Base-by-base conservation (phyloP, 2,113 vertebrate species). In the Tricholaema leucomelas region DNA sequence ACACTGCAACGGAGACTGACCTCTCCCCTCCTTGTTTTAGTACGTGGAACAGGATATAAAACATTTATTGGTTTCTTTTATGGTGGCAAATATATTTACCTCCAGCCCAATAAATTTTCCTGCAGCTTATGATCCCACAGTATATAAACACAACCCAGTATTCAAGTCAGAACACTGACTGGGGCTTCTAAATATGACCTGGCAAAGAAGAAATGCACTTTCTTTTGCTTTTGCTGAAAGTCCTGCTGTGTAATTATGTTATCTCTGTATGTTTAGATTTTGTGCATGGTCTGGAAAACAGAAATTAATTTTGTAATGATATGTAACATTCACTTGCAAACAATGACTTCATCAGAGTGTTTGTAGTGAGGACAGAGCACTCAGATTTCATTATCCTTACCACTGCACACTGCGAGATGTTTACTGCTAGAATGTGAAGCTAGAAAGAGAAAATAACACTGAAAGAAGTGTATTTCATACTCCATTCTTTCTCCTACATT, bases 271-370 rank as follows among this genome's bases (percentile, higher is more conserved):
- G 58, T 81, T 94, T 61, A 61, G 31, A 33, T 64, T 74, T 20
- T 23, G 38, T 36, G 27, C 50, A 59, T 44, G 58, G 48, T 89
- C 54, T 36, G 36, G 91, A 88, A 95, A 89, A 60, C 2, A 10
- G 0, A 72, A 88, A 92, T 60, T 83, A 81, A 91, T 87, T 87
- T 58, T 61, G 21, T 67, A 95, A 95, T 92, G 38, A 85, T 48
- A 71, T 6, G 15, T 46, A 80, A 35, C n/a, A 74, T 48, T 76
- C 30, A 63, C 40, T 82, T 64, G 40, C 69, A 40, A 81, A 79
- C 74, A 93, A 85, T n/a, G 4, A 36, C 42, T 94, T 91, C 87
- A 95, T 94, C 89, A 93, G 81, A 77, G 38, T 38, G 60, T 56
- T 80, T 65, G 21, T 44, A 28, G 38, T 12, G 12, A 88, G 71